phyloP scores from a whole-genome alignment of 2,797 vertebrate species.

The Urocyon cinereoargenteus region DNA sequence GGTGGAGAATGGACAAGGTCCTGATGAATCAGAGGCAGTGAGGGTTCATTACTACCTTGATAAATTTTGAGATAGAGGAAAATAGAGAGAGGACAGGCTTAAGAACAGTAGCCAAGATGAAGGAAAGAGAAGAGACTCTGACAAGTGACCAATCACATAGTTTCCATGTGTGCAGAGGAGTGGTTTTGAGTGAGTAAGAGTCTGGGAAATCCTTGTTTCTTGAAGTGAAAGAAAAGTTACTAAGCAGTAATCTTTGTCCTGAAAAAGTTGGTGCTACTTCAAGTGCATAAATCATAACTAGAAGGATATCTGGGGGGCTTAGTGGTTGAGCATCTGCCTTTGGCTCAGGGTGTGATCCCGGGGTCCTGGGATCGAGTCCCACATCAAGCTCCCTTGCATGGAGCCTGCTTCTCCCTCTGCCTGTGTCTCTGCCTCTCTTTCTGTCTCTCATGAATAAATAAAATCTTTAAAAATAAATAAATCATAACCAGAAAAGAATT shows the following conservation, averaged over 20 bases:
- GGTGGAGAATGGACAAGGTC: not conserved
- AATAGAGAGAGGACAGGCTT: not conserved
- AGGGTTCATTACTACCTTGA: not conserved
- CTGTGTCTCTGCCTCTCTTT: too few relatives aligned
- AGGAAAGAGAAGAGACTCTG: not conserved
- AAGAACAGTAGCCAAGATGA: not conserved
- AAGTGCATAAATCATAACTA: not conserved
- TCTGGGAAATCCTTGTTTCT: not conserved
- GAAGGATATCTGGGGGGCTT: too few relatives aligned
- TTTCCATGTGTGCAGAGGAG: not conserved
- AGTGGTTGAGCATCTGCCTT: too few relatives aligned
- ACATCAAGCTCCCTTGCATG: too few relatives aligned
- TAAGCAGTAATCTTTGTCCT: not conserved
- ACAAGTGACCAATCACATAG: too few relatives aligned
- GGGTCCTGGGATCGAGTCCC: too few relatives aligned
- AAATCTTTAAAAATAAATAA: not conserved
- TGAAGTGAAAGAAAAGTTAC: not conserved
- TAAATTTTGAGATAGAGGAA: not conserved
- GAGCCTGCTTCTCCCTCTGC: too few relatives aligned
- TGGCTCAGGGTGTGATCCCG: too few relatives aligned
- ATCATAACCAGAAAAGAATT: not conserved
- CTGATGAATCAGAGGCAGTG: not conserved
- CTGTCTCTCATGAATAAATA: too few relatives aligned
- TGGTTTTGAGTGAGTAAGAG: not conserved
- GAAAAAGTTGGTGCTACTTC: not conserved